phyloP scores from a whole-genome alignment of 2,888 invertebrate species.

The Itoplectis maculator region DNA sequence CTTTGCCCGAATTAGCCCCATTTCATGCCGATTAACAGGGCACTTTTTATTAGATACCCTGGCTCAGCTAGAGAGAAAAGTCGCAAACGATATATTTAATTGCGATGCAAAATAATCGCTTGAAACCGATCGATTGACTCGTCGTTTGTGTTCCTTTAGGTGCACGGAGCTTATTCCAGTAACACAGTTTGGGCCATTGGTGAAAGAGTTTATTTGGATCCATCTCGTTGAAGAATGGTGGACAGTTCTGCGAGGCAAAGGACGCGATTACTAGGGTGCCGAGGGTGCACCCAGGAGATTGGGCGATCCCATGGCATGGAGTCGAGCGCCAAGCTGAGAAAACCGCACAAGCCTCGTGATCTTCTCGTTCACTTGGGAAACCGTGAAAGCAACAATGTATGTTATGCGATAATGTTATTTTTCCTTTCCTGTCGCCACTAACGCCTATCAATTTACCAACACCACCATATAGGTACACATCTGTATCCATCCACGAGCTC shows the following conservation, averaged over 20 bases:
- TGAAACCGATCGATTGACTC: too few species aligned
- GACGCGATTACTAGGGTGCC: slow-evolving; percentile 41
- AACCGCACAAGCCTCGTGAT: slow-evolving; percentile 43
- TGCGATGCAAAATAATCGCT: too few species aligned
- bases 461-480: slow-evolving; percentile 21
- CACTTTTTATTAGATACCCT: not conserved
- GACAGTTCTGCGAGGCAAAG: slow-evolving; percentile 71
- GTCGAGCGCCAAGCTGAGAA: slow-evolving; percentile 17
- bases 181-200: slow-evolving; percentile 79
- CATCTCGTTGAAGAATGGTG: slow-evolving; percentile 79
- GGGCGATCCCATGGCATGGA: slow-evolving; percentile 67
- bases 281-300: slow-evolving; percentile 50
- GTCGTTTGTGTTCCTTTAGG: too few species aligned
- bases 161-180: slow-evolving; percentile 82
- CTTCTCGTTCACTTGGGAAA: slow-evolving; percentile 18
- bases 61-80: too few species aligned
- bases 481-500: slow-evolving; percentile 17
- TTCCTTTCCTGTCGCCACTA: not conserved
- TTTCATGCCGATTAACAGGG: not conserved
- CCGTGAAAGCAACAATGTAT: not conserved
- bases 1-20: not conserved
- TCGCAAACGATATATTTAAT: too few species aligned
- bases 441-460: slow-evolving; percentile 11
- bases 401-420: too few species aligned
- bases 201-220: slow-evolving; percentile 78